These are phyloP conservation scores for Gryllus bimaculatus DNA, from an alignment of 1,140 invertebrate genomes.

Conservation along the genomic window DNA sequence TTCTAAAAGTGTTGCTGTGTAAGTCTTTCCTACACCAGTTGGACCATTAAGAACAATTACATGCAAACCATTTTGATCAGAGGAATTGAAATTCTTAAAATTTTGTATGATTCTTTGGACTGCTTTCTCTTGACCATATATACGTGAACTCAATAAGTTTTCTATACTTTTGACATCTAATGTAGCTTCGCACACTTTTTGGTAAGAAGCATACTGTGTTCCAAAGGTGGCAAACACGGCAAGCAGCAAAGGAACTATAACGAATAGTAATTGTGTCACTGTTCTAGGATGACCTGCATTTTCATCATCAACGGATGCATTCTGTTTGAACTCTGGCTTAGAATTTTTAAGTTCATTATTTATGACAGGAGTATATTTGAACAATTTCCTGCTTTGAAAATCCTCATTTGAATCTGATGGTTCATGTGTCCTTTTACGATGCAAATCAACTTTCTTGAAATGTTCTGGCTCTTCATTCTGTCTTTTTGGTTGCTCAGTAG, in stretches of 20 bases:
- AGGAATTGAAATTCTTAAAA: not conserved
- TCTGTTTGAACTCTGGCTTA: not conserved
- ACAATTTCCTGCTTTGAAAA: not conserved
- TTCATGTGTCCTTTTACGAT: not conserved
- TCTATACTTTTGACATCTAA: not conserved
- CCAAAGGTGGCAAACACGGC: not conserved
- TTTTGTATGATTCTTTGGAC: not conserved
- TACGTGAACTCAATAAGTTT: not conserved
- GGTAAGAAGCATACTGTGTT: not conserved
- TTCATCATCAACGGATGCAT: not conserved
- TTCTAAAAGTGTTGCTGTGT: not conserved
- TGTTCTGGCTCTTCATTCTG: too few relatives aligned
- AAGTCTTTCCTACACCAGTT: slow-evolving; percentile 11
- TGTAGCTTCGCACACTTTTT: not conserved
- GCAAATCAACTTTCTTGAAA: too few relatives aligned
- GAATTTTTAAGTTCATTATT: not conserved
- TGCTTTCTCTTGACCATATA: slow-evolving; percentile 10
- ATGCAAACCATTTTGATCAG: not conserved
- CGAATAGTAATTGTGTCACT: not conserved
- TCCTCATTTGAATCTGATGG: not conserved
- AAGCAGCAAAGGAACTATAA: not conserved
- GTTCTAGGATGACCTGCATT: not conserved
- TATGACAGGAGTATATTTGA: not conserved
- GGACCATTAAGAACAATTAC: not conserved
- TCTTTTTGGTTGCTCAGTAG: too few relatives aligned